Base-by-base conservation (phyloP, 2,113 vertebrate species). In the Nyctibius bracteatus region DNA sequence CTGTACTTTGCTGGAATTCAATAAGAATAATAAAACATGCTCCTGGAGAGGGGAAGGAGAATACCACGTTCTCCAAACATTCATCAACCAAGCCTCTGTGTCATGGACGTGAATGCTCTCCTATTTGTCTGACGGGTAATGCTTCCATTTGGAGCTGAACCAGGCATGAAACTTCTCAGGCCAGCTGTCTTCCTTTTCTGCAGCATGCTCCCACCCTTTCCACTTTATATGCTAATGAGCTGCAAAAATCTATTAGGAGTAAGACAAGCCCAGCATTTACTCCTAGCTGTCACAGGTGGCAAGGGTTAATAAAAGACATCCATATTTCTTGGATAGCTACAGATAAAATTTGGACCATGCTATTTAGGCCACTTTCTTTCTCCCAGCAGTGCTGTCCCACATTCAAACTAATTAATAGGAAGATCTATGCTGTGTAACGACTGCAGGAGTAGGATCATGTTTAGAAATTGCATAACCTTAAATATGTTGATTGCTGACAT, bases 321-420 rank as follows among this genome's bases (percentile, higher is more conserved):
- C 43, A 0, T 86, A 52, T 94, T 94, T 91, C 65, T 91, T 77
- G 20, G 65, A 79, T 39, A 89, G 80, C 88, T 91, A 57, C 24
- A 82, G 79, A 95, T 80, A 87, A 93, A 91, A 75, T 68, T 89
- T 94, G 90, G 66, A 86, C 87, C 55, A 1, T 90, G 92, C 49
- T 96, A 95, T 97, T 95, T 96, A 97, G 96, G 96, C 90, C 88
- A 90, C 84, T 94, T 90, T 25, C 88, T 94, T 87, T 91, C 90
- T 96, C 94, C 96, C 94, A 96, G 92, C 77, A 96, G 95, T 96
- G 52, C 92, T 96, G 96, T 95, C 94, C 96, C 95, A 97, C 92
- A 97, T 97, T 97, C 92, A 88, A n/a, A 93, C 93, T 95, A 97
- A 97, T 97, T 97, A 96, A 72, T 27, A 81, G 93, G 44, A 84